Conservation (phyloP, 2,113 vertebrate species). For the Peromyscus californicus region DNA sequence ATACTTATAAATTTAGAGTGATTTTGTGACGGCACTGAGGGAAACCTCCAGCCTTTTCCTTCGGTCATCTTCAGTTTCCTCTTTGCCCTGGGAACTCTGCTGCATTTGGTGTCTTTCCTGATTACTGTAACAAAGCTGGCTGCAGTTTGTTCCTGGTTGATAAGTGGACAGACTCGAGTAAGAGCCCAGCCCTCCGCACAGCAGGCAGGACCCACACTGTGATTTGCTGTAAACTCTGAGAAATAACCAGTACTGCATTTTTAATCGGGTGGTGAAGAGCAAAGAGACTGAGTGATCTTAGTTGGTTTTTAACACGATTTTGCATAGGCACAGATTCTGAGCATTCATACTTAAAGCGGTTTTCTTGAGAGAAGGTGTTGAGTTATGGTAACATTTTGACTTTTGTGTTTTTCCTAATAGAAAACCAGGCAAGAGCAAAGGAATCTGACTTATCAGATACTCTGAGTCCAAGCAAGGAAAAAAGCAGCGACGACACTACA, state of each 20-base stretch:
- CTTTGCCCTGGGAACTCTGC: constrained; percentile 79
- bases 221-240: constrained; percentile 79
- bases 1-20: constrained; percentile 48
- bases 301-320: constrained; percentile 66
- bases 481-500: constrained; percentile 98
- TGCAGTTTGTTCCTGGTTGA: constrained; percentile 86
- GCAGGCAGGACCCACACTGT: constrained; percentile 76
- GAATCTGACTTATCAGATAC: constrained; percentile 98
- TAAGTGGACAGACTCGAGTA: constrained; percentile 82
- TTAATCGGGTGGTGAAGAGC: constrained; percentile 75
- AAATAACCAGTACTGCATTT: constrained; percentile 83
- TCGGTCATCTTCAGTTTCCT: constrained; percentile 74
- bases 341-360: background rate
- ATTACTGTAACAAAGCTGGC: constrained; percentile 82
- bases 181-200: constrained; percentile 85
- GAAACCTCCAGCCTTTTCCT: constrained; percentile 65
- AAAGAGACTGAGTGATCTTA: constrained; percentile 67
- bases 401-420: constrained; percentile 86
- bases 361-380: constrained; percentile 61
- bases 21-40: background rate
- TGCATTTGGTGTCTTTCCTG: constrained; percentile 83
- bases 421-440: constrained; percentile 94
- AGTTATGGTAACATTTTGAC: constrained; percentile 70
- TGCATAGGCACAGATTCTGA: constrained; percentile 43
- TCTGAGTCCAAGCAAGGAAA: constrained; percentile 98